phyloP scores from a whole-genome alignment of 2,888 invertebrate genomes.

The Drosophila pullipes region DNA sequence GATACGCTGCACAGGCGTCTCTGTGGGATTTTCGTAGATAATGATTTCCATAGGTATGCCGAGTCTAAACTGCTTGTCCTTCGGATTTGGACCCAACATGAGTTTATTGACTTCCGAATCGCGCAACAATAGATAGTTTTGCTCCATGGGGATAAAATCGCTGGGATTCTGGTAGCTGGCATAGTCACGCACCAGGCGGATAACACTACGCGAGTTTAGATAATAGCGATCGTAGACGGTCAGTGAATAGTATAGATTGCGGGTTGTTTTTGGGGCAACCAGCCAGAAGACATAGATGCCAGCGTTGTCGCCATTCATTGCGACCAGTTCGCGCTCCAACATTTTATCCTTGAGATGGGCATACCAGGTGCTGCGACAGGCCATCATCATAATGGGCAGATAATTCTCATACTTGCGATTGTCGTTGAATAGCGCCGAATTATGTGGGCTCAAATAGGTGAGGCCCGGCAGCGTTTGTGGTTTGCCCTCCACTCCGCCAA shows the following conservation, averaged over 20 bases:
- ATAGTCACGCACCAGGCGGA: conserved; percentile 47
- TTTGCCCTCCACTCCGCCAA: conserved; percentile 34
- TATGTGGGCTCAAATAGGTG: conserved; percentile 26
- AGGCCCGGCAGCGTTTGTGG: conserved; percentile 21
- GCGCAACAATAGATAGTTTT: conserved; percentile 52
- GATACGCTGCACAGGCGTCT: conserved; percentile 5
- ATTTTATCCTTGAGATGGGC: conserved; percentile 47
- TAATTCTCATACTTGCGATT: conserved; percentile 32
- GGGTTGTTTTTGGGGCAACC: conserved; percentile 35
- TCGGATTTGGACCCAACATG: not conserved
- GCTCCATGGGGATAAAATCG: conserved; percentile 42
- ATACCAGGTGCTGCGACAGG: conserved; percentile 52
- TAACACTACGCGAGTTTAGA: conserved; percentile 41
- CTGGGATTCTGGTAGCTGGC: conserved; percentile 46
- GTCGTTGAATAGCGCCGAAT: conserved; percentile 24
- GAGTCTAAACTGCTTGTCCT: not conserved
- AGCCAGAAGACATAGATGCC: conserved; percentile 62
- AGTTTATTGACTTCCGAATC: conserved; percentile 38
- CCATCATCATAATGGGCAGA: conserved; percentile 50
- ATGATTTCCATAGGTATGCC: conserved; percentile 49
- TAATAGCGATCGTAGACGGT: conserved; percentile 51
- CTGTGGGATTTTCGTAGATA: conserved; percentile 27
- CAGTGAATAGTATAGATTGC: conserved; percentile 45
- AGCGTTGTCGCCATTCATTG: conserved; percentile 12
- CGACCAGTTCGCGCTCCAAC: conserved; percentile 29